phyloP scores from a whole-genome alignment of 2,113 vertebrate species.

The Aptenodytes patagonicus region DNA sequence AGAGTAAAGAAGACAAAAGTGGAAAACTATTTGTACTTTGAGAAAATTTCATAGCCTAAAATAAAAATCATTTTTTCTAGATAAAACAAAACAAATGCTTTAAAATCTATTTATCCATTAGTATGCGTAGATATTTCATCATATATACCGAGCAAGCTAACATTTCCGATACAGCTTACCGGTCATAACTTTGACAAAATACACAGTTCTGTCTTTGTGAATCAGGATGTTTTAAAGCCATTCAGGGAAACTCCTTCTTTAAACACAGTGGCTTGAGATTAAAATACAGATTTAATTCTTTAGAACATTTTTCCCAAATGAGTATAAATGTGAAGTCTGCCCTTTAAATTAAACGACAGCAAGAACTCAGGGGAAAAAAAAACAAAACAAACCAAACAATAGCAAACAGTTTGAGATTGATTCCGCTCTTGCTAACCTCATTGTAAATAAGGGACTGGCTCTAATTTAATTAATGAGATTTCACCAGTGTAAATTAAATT shows the following conservation, averaged over 20 bases:
- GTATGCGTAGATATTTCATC: not conserved
- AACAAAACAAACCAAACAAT: not conserved
- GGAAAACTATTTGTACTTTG: fast-evolving
- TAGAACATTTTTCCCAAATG: not conserved
- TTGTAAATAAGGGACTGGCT: slow-evolving; percentile 4
- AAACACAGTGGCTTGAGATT: not conserved
- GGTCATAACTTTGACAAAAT: not conserved
- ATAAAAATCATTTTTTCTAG: not conserved
- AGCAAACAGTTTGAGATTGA: slow-evolving; percentile 7
- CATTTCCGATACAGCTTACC: not conserved
- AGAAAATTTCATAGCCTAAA: not conserved
- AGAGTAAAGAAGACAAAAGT: not conserved
- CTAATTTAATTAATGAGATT: slow-evolving; percentile 47
- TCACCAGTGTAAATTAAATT: slow-evolving; percentile 38
- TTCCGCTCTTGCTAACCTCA: not conserved
- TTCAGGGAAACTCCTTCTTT: not conserved
- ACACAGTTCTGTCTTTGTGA: not conserved
- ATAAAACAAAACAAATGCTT: not conserved
- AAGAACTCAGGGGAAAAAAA: not conserved
- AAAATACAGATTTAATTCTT: not conserved
- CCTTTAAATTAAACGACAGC: slow-evolving; percentile 20
- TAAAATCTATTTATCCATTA: not conserved
- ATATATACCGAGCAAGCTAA: not conserved
- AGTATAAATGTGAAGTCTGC: not conserved
- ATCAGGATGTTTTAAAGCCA: not conserved